phyloP scores from a whole-genome alignment of 1,140 invertebrate species.

The Dendroctonus valens region DNA sequence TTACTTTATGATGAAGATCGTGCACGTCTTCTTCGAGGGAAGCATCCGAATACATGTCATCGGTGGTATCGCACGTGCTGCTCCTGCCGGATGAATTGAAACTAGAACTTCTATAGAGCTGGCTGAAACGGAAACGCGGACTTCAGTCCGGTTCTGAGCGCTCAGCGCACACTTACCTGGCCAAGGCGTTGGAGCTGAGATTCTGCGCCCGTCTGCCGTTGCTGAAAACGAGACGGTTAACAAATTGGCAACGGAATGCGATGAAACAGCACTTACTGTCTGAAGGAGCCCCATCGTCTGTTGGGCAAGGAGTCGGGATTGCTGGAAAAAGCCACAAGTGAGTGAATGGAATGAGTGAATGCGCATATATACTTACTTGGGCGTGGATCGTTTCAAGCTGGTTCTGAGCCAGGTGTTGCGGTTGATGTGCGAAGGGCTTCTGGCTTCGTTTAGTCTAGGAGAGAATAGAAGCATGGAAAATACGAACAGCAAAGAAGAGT shows the following conservation, averaged over 20 bases:
- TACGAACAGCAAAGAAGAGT: too few relatives aligned
- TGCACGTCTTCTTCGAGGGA: slow-evolving; percentile 88
- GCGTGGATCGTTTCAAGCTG: slow-evolving; percentile 69
- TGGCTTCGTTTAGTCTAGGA: slow-evolving; percentile 33
- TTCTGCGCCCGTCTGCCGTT: slow-evolving; percentile 64
- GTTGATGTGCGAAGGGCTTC: slow-evolving; percentile 53
- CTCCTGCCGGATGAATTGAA: slow-evolving; percentile 87
- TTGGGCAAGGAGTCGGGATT: slow-evolving; percentile 68
- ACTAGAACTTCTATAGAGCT: slow-evolving; percentile 84
- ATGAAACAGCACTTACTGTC: slow-evolving; percentile 63
- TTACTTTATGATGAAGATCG: slow-evolving; percentile 86
- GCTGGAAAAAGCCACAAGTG: slow-evolving; percentile 49
- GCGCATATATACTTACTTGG: slow-evolving; percentile 58
- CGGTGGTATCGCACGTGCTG: slow-evolving; percentile 82
- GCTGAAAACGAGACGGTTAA: slow-evolving; percentile 58
- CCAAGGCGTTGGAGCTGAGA: slow-evolving; percentile 79
- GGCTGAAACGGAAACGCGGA: slow-evolving; percentile 58
- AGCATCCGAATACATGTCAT: slow-evolving; percentile 90
- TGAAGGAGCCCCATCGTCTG: slow-evolving; percentile 73
- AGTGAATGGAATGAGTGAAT: slow-evolving; percentile 1
- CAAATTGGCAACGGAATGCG: background rate
- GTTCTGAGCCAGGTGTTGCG: slow-evolving; percentile 75
- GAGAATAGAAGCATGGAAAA: too few relatives aligned
- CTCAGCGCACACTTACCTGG: slow-evolving; percentile 63
- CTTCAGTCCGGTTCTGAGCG: background rate